phyloP scores from a whole-genome alignment of 2,797 vertebrate species.

The Graptemys geographica region DNA sequence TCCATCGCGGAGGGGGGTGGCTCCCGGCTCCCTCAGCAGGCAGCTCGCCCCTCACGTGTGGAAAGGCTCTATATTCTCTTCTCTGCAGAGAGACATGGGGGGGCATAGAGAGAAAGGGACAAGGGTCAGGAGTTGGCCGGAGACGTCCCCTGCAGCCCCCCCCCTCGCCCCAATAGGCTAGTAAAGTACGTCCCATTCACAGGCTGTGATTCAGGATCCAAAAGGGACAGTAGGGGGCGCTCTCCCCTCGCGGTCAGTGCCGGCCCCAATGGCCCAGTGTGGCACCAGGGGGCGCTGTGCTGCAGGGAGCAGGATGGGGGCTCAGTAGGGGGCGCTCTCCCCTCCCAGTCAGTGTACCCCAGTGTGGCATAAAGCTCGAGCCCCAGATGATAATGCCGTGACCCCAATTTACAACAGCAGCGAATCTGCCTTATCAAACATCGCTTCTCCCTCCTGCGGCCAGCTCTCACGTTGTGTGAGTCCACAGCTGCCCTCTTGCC shows the following conservation, averaged over 20 bases:
- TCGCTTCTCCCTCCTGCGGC: not conserved
- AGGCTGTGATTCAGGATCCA: not conserved
- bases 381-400: not conserved
- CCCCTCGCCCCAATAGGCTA: no score
- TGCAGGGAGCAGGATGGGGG: not conserved
- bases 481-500: not conserved
- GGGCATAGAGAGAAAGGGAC: not conserved
- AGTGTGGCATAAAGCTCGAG: not conserved
- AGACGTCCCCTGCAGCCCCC: not conserved
- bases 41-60: not conserved
- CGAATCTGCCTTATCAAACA: not conserved
- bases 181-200: no score
- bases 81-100: not conserved
- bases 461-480: not conserved
- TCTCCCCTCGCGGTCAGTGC: not conserved
- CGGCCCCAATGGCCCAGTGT: rapidly evolving
- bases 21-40: not conserved
- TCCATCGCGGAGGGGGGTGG: not conserved
- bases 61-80: not conserved
- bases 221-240: not conserved
- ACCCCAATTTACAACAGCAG: not conserved
- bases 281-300: not conserved
- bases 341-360: not conserved
- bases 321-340: not conserved
- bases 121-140: not conserved